Evolutionary conservation across 2,888 invertebrate species (phyloP).

Genomic region (Phengaris alcon): DNA sequence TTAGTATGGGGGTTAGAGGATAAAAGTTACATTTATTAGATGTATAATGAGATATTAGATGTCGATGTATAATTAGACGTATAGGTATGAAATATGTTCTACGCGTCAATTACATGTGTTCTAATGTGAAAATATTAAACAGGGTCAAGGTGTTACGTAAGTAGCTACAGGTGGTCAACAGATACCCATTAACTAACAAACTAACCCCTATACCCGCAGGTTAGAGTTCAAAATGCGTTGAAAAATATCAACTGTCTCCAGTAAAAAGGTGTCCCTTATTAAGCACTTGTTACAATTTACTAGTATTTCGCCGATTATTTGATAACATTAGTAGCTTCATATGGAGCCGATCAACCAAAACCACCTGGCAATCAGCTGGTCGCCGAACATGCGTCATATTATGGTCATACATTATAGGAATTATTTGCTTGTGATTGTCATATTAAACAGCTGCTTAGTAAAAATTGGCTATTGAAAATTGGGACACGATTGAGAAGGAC

Average conservation of each 20-base stretch:
- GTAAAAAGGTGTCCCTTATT: conserved; percentile 33
- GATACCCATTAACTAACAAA: conserved; percentile 51
- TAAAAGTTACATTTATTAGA: too few species aligned
- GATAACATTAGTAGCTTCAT: conserved; percentile 1
- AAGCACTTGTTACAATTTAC: conserved; percentile 51
- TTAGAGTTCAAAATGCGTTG: conserved; percentile 37
- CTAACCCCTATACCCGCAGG: conserved; percentile 30
- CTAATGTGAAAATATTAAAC: conserved; percentile 46
- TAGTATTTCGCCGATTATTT: conserved; percentile 42
- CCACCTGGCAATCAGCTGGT: conserved; percentile 19
- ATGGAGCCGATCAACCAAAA: neutral
- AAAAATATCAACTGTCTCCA: conserved; percentile 13
- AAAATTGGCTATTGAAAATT: neutral
- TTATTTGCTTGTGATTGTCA: neutral
- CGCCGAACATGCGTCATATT: neutral
- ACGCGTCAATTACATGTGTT: conserved; percentile 27
- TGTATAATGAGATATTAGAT: too few species aligned
- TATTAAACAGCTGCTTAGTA: conserved; percentile 2
- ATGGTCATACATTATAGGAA: neutral
- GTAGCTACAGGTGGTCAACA: conserved; percentile 61
- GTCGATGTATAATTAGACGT: neutral
- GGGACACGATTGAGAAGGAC: too few species aligned
- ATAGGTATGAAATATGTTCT: conserved; percentile 9
- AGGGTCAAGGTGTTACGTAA: conserved; percentile 65
- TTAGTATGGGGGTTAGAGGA: too few species aligned